Conservation (phyloP, 2,888 invertebrate genomes). For the Pyralis farinalis region DNA sequence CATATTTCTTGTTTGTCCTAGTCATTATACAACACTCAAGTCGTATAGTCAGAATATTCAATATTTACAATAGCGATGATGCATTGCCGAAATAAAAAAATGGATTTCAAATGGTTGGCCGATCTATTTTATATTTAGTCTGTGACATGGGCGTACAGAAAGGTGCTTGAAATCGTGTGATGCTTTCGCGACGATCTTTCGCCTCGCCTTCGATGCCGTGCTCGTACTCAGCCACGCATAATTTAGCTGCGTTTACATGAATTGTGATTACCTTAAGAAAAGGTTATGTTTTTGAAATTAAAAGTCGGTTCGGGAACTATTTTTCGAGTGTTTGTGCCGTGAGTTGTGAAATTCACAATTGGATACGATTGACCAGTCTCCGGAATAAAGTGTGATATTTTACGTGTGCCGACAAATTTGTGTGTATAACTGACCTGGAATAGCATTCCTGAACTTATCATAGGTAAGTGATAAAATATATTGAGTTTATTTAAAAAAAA, state of each 20-base stretch:
- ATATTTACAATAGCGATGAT: too few species aligned
- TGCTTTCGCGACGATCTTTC: slow-evolving; percentile 66
- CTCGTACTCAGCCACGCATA: slow-evolving; percentile 73
- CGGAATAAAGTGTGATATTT: slow-evolving; percentile 51
- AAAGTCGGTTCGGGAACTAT: slow-evolving; percentile 41
- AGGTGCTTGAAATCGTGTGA: slow-evolving; percentile 37
- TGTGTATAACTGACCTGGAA: slow-evolving; percentile 57
- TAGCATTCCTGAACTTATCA: slow-evolving; percentile 43
- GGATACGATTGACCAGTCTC: slow-evolving; percentile 46
- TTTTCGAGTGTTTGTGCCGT: slow-evolving; percentile 52
- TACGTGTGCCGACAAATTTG: slow-evolving; percentile 61
- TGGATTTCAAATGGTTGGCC: not conserved
- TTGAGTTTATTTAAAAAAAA: slow-evolving; percentile 18
- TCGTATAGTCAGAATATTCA: too few species aligned
- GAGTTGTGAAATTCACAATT: slow-evolving; percentile 47
- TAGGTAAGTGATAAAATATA: slow-evolving; percentile 41
- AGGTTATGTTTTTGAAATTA: slow-evolving; percentile 50
- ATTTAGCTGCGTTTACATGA: slow-evolving; percentile 57
- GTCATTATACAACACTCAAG: too few species aligned
- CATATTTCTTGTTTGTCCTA: too few species aligned
- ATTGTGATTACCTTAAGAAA: slow-evolving; percentile 55
- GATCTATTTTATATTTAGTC: slow-evolving; percentile 29
- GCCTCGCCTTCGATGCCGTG: slow-evolving; percentile 71
- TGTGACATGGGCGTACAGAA: slow-evolving; percentile 49
- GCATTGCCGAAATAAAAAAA: too few species aligned